Conservation (phyloP, 1,140 invertebrate species). For the Drosophila lacteicornis region DNA sequence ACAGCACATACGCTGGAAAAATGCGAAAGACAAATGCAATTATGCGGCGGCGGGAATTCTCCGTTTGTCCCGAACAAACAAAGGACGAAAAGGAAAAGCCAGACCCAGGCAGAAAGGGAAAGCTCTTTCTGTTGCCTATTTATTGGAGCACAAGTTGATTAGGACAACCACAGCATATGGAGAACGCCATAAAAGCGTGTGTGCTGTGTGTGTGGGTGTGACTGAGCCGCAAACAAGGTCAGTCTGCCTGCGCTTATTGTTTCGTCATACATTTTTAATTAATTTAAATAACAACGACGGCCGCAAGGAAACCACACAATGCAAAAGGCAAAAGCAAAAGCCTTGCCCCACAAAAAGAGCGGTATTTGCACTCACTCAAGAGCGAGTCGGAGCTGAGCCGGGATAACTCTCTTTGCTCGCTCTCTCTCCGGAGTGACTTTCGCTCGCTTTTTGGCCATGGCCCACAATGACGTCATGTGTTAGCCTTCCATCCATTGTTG, state of each 20-base stretch:
- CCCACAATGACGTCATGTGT: slow-evolving; percentile 72
- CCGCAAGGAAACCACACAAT: slow-evolving; percentile 52
- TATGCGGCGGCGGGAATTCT: slow-evolving; percentile 33
- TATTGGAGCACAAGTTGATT: slow-evolving; percentile 62
- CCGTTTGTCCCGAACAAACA: slow-evolving; percentile 45
- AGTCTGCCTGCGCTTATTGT: slow-evolving; percentile 55
- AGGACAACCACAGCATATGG: slow-evolving; percentile 47
- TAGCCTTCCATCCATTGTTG: slow-evolving; percentile 59
- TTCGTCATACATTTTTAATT: slow-evolving; percentile 76
- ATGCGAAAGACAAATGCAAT: slow-evolving; percentile 68
- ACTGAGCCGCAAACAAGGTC: slow-evolving; percentile 60
- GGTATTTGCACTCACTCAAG: slow-evolving; percentile 32
- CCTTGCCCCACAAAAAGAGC: slow-evolving; percentile 56
- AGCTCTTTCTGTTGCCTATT: slow-evolving; percentile 56
- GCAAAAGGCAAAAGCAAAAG: slow-evolving; percentile 39
- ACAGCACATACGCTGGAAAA: slow-evolving; percentile 38
- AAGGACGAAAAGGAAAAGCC: slow-evolving; percentile 29
- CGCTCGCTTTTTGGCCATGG: slow-evolving; percentile 35
- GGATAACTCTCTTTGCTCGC: background rate
- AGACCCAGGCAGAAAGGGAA: background rate
- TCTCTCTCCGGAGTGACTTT: slow-evolving; percentile 46
- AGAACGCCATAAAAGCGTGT: slow-evolving; percentile 35
- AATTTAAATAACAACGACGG: slow-evolving; percentile 71
- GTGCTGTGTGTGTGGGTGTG: background rate
- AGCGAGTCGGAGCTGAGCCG: background rate